Conservation (phyloP, 1,140 invertebrate species). For the Cotesia chilonis region DNA sequence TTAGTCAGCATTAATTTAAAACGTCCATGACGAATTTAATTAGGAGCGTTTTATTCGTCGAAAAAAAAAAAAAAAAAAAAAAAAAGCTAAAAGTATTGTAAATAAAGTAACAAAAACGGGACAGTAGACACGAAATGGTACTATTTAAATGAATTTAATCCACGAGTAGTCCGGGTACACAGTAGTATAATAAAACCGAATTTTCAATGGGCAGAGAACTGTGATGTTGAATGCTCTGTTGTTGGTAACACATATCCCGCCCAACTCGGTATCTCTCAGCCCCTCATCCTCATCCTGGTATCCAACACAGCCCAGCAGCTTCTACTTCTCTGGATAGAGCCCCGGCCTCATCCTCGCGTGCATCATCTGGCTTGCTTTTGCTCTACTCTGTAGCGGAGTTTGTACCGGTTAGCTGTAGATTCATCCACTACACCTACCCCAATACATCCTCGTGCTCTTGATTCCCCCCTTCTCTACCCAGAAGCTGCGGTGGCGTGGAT, state of each 20-base stretch:
- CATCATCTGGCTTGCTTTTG: neutral
- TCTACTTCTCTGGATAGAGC: neutral
- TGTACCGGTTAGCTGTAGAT: too few species aligned
- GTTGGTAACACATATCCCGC: slow-evolving; percentile 5
- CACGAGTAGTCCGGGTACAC: slow-evolving; percentile 20
- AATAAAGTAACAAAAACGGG: neutral
- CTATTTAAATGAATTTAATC: slow-evolving; percentile 40
- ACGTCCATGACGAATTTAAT: too few species aligned
- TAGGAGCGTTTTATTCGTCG: neutral
- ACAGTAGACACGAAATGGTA: slow-evolving; percentile 31
- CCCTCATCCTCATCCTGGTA: neutral
- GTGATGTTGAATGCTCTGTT: slow-evolving; percentile 2
- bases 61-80: neutral
- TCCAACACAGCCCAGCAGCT: neutral
- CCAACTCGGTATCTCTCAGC: slow-evolving; percentile 5
- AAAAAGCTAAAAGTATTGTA: neutral
- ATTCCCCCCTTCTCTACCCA: too few species aligned
- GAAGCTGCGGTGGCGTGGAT: neutral
- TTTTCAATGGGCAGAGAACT: slow-evolving; percentile 32
- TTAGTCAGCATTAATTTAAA: too few species aligned
- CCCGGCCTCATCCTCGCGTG: slow-evolving; percentile 14
- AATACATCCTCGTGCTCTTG: too few species aligned
- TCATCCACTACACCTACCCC: too few species aligned
- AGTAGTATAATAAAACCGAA: slow-evolving; percentile 35
- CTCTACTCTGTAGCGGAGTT: neutral